Evolutionary conservation across 2,797 vertebrate species (phyloP), one percentile per base, ranked within the genome.

Genomic region (Arrhamphus sclerolepis): DNA sequence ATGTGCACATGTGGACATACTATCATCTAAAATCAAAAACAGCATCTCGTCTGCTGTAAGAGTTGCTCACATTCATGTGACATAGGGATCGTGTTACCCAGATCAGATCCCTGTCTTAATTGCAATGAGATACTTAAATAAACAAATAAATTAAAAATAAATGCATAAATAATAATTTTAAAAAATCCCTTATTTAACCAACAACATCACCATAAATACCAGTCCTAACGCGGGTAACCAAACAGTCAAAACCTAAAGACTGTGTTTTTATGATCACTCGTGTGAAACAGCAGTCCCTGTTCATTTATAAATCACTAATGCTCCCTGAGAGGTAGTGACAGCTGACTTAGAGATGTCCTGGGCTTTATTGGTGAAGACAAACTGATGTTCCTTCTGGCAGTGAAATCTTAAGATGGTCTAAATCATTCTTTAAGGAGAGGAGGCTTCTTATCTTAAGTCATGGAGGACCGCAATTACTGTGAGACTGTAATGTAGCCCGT

Each of bases 351-450:
- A 70, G 78, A 83, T 29, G 51, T 83, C 72, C 19, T 31, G 75
- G 87, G 85, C 80, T 77, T 65, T 61, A 72, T 42, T 72, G 85
- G 72, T 68, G 77, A 75, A 85, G 75, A 86, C 81, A 78, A 87
- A 87, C 80, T 72, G 77, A 73, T 73, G 49, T 75, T 56, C 70
- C 80, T 79, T 88, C 82, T 72, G 54, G 73, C 60, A 29, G 67
- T 40, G 54, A 78, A 71, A 72, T 83, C 71, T 79, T 62, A 62
- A 18, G 50, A 79, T 81, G 74, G 80, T 88, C 92, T 94, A 94
- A 95, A 95, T 93, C 91, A 93, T 82, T 87, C 87, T 91, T 92
- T 83, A 90, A 92, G 91, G 87, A 94, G 91, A 93, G 89, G 79
- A 89, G 83, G 86, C 89, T 87, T 77, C 91, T 88, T 84, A 84